A percentile compares a stretch with the other conserved stretches of the same genome.
These are phyloP conservation scores for Sialis lutaria DNA, from an alignment of 2,888 invertebrate genomes.

Conservation along the genomic window DNA sequence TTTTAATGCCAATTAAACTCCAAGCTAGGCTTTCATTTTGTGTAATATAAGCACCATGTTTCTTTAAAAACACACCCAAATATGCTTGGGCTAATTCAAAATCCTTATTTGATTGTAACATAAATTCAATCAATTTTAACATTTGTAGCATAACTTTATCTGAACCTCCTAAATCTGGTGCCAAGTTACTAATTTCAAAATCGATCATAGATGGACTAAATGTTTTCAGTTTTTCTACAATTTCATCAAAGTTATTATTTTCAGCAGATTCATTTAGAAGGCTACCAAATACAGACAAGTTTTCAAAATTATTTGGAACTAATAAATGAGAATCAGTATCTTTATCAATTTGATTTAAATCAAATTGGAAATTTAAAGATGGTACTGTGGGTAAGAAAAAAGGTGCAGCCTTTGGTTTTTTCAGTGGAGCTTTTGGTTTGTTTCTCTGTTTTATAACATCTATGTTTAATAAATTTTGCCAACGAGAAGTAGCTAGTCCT, in stretches of 20 bases:
- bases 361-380: conserved; percentile 68
- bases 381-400: conserved; percentile 90
- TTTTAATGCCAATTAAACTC: conserved; percentile 36
- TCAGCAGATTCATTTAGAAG: conserved; percentile 32
- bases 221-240: conserved; percentile 43
- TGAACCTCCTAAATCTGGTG: conserved; percentile 56
- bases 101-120: conserved; percentile 57
- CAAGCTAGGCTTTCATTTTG: conserved; percentile 33
- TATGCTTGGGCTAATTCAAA: conserved; percentile 88
- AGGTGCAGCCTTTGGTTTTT: conserved; percentile 74
- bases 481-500: conserved; percentile 66
- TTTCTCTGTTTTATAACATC: conserved; percentile 77
- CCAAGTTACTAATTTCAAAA: conserved; percentile 66
- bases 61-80: conserved; percentile 71
- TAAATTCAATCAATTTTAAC: conserved; percentile 49
- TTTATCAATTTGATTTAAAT: conserved; percentile 33
- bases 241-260: conserved; percentile 32
- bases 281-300: conserved; percentile 51
- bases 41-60: conserved; percentile 45
- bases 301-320: conserved; percentile 39
- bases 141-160: conserved; percentile 57
- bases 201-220: conserved; percentile 75
- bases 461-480: conserved; percentile 78
- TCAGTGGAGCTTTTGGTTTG: conserved; percentile 72
- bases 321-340: conserved; percentile 31